Base-by-base conservation (phyloP, 2,113 vertebrate genomes). In the Meleagris gallopavo region DNA sequence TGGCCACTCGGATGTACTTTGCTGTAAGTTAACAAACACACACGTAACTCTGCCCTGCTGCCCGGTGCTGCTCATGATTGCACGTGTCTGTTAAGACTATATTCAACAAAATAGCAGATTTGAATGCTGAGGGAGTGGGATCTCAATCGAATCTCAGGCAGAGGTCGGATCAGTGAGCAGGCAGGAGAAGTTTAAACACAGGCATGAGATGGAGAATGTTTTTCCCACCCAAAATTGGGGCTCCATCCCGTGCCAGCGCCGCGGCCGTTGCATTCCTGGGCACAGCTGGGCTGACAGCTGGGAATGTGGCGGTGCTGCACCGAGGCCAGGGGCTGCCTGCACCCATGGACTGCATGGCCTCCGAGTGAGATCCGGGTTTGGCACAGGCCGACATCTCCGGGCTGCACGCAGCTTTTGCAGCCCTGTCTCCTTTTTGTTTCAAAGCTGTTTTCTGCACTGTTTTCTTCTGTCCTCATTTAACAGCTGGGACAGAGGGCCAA, bases 281-380 rank as follows among this genome's bases (percentile, higher is more conserved):
- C 0, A 95, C 91, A 91, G 95, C 90, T 95, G 91, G 52, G n/a
- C 74, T 8, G 3, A 82, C 95, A 96, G 95, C 95, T 95, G 95
- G 90, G 93, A 96, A 96, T 94, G 94, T 87, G 19, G 52, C 16
- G 2, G 75, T 93, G 6, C 76, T 80, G 41, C 32, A 20, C 9
- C 1, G 1, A 71, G 86, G 84, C 89, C 88, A 91, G 71, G 61
- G 27, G 83, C 91, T 80, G 81, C 73, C 82, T 24, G 82, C 91
- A 32, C 13, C 72, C 6, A 3, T 54, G 76, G 70, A 86, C 57
- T 74, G 75, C 89, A 13, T 67, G 58, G 60, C 3, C 82, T 62
- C 3, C 64, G 1, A 18, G 38, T 4, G 1, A 82, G 55, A 81
- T 65, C 92, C 7, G 38, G 52, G 2, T 46, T 48, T 94, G 95